Evolutionary conservation across 2,888 invertebrate species (phyloP).

Genomic region (Gerosis bhagava): DNA sequence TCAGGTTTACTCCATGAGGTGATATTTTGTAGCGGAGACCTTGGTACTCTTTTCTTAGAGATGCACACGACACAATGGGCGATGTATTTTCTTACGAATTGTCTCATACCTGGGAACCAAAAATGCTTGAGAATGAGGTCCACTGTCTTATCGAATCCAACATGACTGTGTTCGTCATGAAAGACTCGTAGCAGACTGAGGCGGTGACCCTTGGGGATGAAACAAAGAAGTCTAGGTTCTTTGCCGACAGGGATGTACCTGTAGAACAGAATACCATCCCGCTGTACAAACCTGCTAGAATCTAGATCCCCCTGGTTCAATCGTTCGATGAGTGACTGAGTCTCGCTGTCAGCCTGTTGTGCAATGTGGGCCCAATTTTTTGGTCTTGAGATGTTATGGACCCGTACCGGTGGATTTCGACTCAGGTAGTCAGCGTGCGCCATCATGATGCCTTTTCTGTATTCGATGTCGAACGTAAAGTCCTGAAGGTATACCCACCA

Average conservation of each 20-base stretch:
- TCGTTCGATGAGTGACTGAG: slow-evolving; percentile 18
- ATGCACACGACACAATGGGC: background rate
- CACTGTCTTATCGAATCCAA: slow-evolving; percentile 3
- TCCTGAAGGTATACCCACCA: slow-evolving; percentile 37
- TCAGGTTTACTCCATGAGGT: background rate
- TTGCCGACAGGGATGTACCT: slow-evolving; percentile 3
- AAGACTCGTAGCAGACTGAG: slow-evolving; percentile 3
- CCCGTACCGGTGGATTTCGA: background rate
- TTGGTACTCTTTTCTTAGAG: background rate
- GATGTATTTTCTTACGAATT: slow-evolving; percentile 2
- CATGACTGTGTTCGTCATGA: slow-evolving; percentile 3
- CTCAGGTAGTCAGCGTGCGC: too few relatives aligned
- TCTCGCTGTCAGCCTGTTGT: slow-evolving; percentile 28
- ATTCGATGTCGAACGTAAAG: background rate
- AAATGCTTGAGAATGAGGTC: slow-evolving; percentile 3
- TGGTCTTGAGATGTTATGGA: slow-evolving; percentile 10
- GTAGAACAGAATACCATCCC: slow-evolving; percentile 28
- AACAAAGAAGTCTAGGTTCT: background rate
- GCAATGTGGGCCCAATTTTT: slow-evolving; percentile 32
- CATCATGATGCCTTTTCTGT: background rate
- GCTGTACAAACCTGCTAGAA: slow-evolving; percentile 4
- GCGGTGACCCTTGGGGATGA: background rate
- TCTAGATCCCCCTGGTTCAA: slow-evolving; percentile 19
- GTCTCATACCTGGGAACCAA: slow-evolving; percentile 1
- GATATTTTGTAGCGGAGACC: background rate